Base-by-base conservation (phyloP, 1,140 invertebrate genomes). In the Zaprionus lachaisei region DNA sequence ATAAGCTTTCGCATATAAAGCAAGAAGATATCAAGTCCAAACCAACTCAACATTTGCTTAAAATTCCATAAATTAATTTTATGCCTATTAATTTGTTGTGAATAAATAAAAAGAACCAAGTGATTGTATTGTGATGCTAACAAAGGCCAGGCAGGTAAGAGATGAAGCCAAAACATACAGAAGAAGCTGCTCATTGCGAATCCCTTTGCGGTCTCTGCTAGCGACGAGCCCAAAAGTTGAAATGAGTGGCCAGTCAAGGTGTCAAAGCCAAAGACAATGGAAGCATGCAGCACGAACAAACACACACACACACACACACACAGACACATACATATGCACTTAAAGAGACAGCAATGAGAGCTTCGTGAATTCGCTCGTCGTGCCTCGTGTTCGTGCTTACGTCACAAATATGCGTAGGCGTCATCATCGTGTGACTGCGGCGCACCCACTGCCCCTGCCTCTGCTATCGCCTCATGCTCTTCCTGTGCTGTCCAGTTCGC, bases 351-450 rank as follows among this genome's bases (percentile, higher is more conserved):
- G 41, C n/a, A 44, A 44, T 2, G 0, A n/a, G 41, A 17, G n/a
- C 41, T 17, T 47, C 41, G 41, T 47, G 20, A 15, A n/a, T n/a
- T 56, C 6, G 22, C 54, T 82, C 54, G 69, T 75, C 55, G 70
- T 54, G 17, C 41, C 47, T 83, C 70, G 79, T 65, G 65, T 28
- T 61, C 49, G 60, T 82, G 87, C 79, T 92, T 92, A 92, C 91
- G 91, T 92, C 91, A 92, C 91, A 92, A 85, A 83, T 72, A 66
- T 86, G 87, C 91, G 91, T 92, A 92, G 91, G 91, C 91, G 91
- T 92, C 91, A 92, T 92, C 81, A 83, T 89, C 89, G 72, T 83
- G 73, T 78, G 67, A 26, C 61, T 89, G 84, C 79, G 91, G 84
- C 91, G 83, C 87, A 92, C 87, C 91, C 84, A 86, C 85, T 77